Percentiles rank a stretch among this genome's conserved stretches.
These are phyloP conservation scores for Melanaphis sacchari DNA, from an alignment of 1,140 invertebrate species.

Conservation along the genomic window DNA sequence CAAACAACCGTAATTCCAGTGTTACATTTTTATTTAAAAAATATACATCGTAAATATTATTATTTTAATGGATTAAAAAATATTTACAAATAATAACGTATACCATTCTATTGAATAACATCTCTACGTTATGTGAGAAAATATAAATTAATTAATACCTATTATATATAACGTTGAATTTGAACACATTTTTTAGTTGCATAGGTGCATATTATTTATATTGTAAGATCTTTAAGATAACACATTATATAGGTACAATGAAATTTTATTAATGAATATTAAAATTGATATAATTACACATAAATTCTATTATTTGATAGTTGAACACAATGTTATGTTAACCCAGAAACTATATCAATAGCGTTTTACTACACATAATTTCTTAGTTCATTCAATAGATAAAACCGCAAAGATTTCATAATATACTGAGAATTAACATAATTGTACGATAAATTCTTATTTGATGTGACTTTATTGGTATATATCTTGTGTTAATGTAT, in stretches of 20 bases:
- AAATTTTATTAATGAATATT: not conserved
- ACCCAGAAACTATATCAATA: not conserved
- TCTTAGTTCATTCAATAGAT: not conserved
- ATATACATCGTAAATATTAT: not conserved
- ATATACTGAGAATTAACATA: not conserved
- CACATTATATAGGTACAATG: not conserved
- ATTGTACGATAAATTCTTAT: not conserved
- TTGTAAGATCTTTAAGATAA: not conserved
- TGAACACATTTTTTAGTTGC: not conserved
- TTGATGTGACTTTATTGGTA: constrained; percentile 15
- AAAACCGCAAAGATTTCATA: not conserved
- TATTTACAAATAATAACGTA: not conserved
- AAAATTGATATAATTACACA: not conserved
- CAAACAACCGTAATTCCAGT: not conserved
- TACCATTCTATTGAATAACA: not conserved
- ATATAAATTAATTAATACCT: not conserved
- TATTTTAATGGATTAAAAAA: not conserved
- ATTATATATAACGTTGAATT: not conserved
- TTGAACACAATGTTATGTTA: not conserved
- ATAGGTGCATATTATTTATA: not conserved
- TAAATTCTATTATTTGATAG: not conserved
- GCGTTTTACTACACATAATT: not conserved
- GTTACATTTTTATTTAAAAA: not conserved
- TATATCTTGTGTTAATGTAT: constrained; percentile 30
- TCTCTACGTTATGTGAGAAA: not conserved